Evolutionary conservation across 2,113 vertebrate genomes (phyloP), one percentile per base, ranked within the genome.

Genomic region (Ctenomys sociabilis): DNA sequence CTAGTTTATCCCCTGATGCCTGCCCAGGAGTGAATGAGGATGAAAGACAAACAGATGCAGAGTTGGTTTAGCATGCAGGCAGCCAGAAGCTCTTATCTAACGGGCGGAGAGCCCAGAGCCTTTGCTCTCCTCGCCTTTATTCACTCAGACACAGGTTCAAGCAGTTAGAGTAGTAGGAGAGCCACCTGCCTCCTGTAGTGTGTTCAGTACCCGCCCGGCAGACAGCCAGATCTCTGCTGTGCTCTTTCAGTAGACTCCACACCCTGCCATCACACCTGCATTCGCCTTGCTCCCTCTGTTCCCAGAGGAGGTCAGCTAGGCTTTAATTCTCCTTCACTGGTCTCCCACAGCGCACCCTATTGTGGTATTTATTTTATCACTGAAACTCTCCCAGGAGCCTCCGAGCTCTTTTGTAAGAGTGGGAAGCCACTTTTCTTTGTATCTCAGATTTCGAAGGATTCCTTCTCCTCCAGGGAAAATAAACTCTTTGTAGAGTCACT

Each of bases 291-390:
- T 70, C 68, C 68, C 14, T 35, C 35, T 37, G 68, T 21, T n/a
- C 16, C n/a, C 68, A n/a, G 68, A n/a, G 68, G 66, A 19, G 66
- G 68, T n/a, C 66, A 70, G 6, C 21, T 19, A 21, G 35, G 68
- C 68, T 19, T 37, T 70, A 3, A 19, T n/a, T n/a, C 35, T 37
- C 68, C 68, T 37, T 21, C 35, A 35, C 68, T 21, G 35, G 68
- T n/a, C 35, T 70, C 68, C 68, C 68, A n/a, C 35, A 37, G 9
- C 21, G 17, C 2, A 5, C 2, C n/a, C 3, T 26, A 2, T 28
- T 89, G 59, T 86, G 19, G 40, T 94, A 87, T 37, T 73, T 75
- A 63, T 94, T 81, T 86, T 78, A 87, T 45, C 80, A 64, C 43
- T 26, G 21, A 30, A 57, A 3, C 17, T 64, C 40, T 54, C 81